phyloP scores from a whole-genome alignment of 2,113 vertebrate genomes.

The Prionailurus viverrinus region DNA sequence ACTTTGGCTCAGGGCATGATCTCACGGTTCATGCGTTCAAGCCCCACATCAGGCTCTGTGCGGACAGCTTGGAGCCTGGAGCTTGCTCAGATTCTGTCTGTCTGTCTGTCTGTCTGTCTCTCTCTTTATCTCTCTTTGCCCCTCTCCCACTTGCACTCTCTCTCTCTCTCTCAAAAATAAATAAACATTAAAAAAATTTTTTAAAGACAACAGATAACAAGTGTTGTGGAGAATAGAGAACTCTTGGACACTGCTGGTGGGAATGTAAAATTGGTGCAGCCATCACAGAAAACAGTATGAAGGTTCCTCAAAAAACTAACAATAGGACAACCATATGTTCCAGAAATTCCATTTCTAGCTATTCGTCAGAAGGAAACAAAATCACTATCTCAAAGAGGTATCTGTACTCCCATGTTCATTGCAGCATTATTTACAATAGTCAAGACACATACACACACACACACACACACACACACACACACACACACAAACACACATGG shows the following conservation, averaged over 20 bases:
- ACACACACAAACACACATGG: background rate
- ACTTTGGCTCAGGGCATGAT: too few relatives aligned
- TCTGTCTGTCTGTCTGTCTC: too few relatives aligned
- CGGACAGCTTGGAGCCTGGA: too few relatives aligned
- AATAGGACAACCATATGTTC: background rate
- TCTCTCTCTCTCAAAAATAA: too few relatives aligned
- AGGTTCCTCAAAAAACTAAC: background rate
- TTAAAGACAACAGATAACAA: background rate
- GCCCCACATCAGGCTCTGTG: too few relatives aligned
- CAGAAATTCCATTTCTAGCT: background rate
- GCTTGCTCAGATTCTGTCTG: too few relatives aligned
- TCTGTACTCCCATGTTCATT: background rate
- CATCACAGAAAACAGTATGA: background rate
- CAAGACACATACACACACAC: background rate
- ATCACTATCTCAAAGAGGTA: background rate
- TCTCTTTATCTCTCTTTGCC: too few relatives aligned
- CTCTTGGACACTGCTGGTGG: background rate
- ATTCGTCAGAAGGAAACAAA: background rate
- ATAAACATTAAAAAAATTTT: too few relatives aligned
- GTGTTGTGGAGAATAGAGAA: background rate
- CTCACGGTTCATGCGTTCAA: too few relatives aligned
- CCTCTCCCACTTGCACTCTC: too few relatives aligned
- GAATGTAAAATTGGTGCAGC: background rate
- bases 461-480: background rate
- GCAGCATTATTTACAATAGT: background rate